Percentiles rank a stretch among this genome's conserved stretches.
These are phyloP conservation scores for Psilopsiagon aymara DNA, from an alignment of 2,113 vertebrate species.

Conservation along the genomic window DNA sequence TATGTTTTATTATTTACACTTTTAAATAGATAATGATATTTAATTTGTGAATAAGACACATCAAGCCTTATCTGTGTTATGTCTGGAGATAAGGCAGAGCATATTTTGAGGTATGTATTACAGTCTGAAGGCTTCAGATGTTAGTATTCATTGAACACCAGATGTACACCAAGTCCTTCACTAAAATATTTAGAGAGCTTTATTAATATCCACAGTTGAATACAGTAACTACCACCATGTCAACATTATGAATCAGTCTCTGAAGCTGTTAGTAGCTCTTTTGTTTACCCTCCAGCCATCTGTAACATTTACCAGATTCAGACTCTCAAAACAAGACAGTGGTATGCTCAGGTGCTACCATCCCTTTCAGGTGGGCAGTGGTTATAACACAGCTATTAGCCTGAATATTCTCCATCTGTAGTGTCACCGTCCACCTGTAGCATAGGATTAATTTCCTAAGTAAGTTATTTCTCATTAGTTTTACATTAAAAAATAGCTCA, in stretches of 20 bases:
- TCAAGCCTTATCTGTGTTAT: background rate
- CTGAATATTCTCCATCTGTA: background rate
- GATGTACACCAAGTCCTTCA: background rate
- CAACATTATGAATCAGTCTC: background rate
- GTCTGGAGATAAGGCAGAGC: background rate
- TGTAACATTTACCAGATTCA: conserved; percentile 15
- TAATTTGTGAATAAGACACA: background rate
- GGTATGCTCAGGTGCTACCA: background rate
- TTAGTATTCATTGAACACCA: background rate
- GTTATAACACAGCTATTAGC: background rate
- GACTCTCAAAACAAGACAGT: background rate
- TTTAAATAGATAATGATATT: background rate
- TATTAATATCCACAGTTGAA: background rate
- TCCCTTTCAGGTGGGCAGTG: background rate
- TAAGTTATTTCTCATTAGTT: background rate
- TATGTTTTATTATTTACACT: background rate
- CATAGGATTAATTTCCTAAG: background rate
- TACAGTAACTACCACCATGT: background rate
- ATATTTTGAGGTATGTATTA: background rate
- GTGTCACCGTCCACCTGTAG: background rate
- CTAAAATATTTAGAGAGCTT: conserved; percentile 13
- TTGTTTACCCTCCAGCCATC: conserved; percentile 1
- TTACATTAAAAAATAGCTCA: background rate
- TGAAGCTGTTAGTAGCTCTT: conserved; percentile 9
- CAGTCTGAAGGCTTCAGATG: background rate